Evolutionary conservation across 2,888 invertebrate species (phyloP), one percentile per base, ranked within the genome.

Genomic region (Philhelius pedissequus): DNA sequence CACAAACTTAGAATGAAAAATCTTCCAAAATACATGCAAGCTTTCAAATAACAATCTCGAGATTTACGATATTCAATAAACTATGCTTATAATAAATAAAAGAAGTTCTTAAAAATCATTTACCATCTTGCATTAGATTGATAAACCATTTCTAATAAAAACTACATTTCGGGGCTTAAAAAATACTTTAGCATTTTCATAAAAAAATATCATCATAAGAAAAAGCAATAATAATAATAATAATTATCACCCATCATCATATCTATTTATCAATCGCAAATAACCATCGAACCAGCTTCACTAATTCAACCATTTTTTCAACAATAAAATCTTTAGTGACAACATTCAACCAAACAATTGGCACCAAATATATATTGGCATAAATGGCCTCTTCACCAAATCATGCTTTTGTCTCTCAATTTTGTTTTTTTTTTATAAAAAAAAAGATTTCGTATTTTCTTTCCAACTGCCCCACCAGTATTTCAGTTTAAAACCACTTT

Each of bases 331-430:
- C 62, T 38, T n/a, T 52, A 52, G 73, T 66, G 38, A 71, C 4
- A 27, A 54, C 62, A 73, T 77, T 68, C 73, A 62, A 78, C 58
- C 20, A 64, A 62, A 20, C 75, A 64, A 84, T 84, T 84, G 84
- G 84, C 84, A 84, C 75, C 2, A 48, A 25, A 48, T 20, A 56
- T 56, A 7, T n/a, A 25, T 76, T 82, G 86, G 78, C 86, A 78
- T 75, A 66, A n/a, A 78, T 81, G 82, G 82, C 86, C 82, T 86
- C 86, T 86, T 86, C 86, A 86, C 86, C 86, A 82, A 86, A 82
- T 82, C 86, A 86, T 86, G 82, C 82, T 75, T 86, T 71, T 80
- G 84, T 75, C 84, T 75, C 32, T 73, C 48, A 48, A 78, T 74
- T 30, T 40, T 40, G n/a, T 40, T 40, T 35, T 62, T 64, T 50